Evolutionary conservation across 2,888 invertebrate species (phyloP).

Genomic region (Perdita meconis): DNA sequence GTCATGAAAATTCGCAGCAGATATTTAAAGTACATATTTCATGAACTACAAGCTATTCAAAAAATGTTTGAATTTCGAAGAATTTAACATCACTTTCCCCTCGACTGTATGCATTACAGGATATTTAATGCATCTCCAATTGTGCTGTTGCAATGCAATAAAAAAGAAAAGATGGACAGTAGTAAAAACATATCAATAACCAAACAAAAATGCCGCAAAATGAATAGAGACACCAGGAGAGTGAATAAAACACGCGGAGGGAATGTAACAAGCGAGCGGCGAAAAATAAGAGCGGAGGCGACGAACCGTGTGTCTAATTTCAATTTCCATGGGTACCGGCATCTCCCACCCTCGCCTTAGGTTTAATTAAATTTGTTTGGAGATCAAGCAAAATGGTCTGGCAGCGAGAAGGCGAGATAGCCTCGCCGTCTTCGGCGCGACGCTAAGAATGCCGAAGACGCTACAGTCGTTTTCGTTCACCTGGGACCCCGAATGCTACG

Average conservation of each 20-base stretch:
- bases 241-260: conserved; percentile 19
- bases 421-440: too few relatives aligned
- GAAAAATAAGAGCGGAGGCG: conserved; percentile 36
- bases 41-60: too few relatives aligned
- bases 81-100: too few relatives aligned
- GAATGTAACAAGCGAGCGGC: conserved; percentile 4
- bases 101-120: too few relatives aligned
- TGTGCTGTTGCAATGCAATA: too few relatives aligned
- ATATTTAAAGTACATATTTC: too few relatives aligned
- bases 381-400: conserved; percentile 57
- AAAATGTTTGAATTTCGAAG: too few relatives aligned
- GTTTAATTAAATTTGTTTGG: conserved; percentile 73
- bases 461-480: conserved; percentile 41
- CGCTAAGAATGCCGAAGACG: conserved; percentile 33
- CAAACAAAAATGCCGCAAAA: neutral
- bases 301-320: conserved; percentile 61
- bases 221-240: neutral
- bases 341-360: conserved; percentile 39
- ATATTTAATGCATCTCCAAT: too few relatives aligned
- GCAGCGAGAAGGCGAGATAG: conserved; percentile 27
- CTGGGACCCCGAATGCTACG: conserved; percentile 31
- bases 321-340: conserved; percentile 63
- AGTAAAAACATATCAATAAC: conserved; percentile 2
- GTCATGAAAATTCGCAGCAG: too few relatives aligned
- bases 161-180: too few relatives aligned